These are phyloP conservation scores for Thripadectes ignobilis DNA, from an alignment of 2,797 vertebrate species.

Conservation along the genomic window DNA sequence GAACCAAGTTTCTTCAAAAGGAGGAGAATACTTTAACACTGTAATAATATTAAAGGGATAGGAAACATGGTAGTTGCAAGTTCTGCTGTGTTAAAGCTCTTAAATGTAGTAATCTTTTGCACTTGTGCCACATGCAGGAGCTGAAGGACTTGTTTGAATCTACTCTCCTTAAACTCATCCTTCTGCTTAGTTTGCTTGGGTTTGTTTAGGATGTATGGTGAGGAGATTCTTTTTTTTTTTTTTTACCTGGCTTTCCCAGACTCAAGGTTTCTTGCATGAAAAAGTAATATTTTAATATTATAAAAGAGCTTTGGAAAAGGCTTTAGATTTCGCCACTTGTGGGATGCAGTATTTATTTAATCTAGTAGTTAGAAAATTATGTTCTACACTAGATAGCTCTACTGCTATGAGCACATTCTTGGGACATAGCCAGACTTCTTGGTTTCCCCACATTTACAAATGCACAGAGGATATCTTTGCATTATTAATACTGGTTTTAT, in stretches of 20 bases:
- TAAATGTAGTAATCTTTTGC: not conserved
- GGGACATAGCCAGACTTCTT: not conserved
- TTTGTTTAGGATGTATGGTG: not conserved
- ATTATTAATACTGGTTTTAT: constrained; percentile 12
- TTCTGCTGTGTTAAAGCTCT: not conserved
- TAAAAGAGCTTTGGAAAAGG: not conserved
- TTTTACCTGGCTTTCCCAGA: not conserved
- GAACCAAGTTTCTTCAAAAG: not conserved
- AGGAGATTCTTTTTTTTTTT: not conserved
- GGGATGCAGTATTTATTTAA: not conserved
- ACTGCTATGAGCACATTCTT: not conserved
- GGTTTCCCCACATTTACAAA: constrained; percentile 2
- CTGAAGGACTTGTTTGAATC: not conserved
- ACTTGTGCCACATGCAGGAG: not conserved
- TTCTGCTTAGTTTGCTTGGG: not conserved
- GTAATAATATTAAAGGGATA: not conserved
- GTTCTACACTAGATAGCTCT: not conserved
- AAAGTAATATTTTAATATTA: not conserved
- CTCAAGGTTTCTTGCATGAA: not conserved
- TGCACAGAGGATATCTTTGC: not conserved
- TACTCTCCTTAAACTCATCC: not conserved
- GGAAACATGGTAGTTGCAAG: not conserved
- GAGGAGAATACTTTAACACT: not conserved
- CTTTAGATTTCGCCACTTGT: not conserved
- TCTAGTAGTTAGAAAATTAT: not conserved